Percentiles rank a stretch among this genome's conserved stretches.
Conservation (phyloP, 2,797 vertebrate genomes). For the Kryptopterus vitreolus region DNA sequence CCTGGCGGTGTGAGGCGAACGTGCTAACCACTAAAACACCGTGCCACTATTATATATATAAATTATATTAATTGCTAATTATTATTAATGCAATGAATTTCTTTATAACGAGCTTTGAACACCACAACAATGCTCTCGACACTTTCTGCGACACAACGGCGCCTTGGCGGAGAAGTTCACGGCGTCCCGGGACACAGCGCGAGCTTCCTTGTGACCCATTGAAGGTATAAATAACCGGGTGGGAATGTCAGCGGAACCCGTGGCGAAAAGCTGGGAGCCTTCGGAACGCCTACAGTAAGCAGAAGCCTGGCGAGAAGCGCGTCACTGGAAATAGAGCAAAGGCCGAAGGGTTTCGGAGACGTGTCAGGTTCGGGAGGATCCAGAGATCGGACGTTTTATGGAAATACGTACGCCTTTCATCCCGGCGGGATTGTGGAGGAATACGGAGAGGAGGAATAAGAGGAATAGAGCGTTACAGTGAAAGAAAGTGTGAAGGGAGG, state of each 20-base stretch:
- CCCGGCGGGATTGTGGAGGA: conserved; percentile 10
- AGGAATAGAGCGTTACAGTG: neutral
- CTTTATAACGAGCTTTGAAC: too few species aligned
- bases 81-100: too few species aligned
- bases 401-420: neutral
- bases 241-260: conserved; percentile 65
- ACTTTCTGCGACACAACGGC: neutral
- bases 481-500: neutral
- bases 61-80: too few species aligned
- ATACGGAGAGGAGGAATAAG: neutral
- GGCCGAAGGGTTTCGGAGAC: conserved; percentile 14
- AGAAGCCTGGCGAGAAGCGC: conserved; percentile 65
- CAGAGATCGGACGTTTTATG: neutral
- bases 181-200: conserved; percentile 6
- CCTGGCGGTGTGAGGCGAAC: too few species aligned
- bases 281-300: conserved; percentile 69
- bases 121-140: neutral
- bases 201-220: conserved; percentile 43
- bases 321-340: conserved; percentile 66
- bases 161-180: neutral
- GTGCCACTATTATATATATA: too few species aligned
- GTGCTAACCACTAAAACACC: too few species aligned
- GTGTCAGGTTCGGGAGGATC: neutral
- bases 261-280: conserved; percentile 57
- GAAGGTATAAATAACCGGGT: conserved; percentile 61